A percentile compares a stretch with the other conserved stretches of the same genome.
These are phyloP conservation scores for Cyclura pinguis DNA, from an alignment of 2,797 vertebrate genomes.

Conservation along the genomic window DNA sequence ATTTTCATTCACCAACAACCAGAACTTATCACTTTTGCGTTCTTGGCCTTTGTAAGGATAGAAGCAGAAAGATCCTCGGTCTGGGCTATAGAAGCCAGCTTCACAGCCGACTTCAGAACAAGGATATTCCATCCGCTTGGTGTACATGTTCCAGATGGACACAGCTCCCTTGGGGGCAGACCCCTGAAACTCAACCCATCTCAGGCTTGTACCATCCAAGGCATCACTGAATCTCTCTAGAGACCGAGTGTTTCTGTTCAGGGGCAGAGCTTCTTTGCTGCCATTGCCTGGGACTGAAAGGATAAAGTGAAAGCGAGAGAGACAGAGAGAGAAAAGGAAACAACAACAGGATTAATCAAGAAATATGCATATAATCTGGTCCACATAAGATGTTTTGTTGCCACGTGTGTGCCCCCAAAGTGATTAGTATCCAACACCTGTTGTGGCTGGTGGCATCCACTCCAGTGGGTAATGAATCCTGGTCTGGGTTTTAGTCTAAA, in stretches of 20 bases:
- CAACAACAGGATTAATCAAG: background rate
- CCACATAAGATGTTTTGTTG: background rate
- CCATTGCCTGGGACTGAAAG: background rate
- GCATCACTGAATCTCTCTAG: background rate
- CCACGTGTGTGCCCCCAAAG: background rate
- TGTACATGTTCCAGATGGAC: constrained; percentile 81
- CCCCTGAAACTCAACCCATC: background rate
- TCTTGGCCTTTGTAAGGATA: background rate
- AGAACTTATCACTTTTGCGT: background rate
- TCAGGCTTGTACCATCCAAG: background rate
- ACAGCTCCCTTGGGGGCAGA: constrained; percentile 77
- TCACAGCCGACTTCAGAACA: background rate
- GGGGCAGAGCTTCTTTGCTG: background rate
- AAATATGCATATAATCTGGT: background rate
- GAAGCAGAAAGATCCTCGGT: background rate
- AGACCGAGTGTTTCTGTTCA: background rate
- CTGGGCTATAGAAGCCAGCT: background rate
- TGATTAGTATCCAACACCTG: background rate
- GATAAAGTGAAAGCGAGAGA: background rate
- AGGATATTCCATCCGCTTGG: background rate
- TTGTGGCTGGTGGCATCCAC: too few species aligned
- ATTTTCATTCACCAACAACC: background rate
- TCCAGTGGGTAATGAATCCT: too few species aligned
- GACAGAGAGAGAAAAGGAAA: background rate
- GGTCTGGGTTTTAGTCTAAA: too few species aligned